A percentile compares a stretch with the other conserved stretches of the same genome.
Evolutionary conservation across 2,888 invertebrate genomes (phyloP).

Genomic region (Nezara viridula): DNA sequence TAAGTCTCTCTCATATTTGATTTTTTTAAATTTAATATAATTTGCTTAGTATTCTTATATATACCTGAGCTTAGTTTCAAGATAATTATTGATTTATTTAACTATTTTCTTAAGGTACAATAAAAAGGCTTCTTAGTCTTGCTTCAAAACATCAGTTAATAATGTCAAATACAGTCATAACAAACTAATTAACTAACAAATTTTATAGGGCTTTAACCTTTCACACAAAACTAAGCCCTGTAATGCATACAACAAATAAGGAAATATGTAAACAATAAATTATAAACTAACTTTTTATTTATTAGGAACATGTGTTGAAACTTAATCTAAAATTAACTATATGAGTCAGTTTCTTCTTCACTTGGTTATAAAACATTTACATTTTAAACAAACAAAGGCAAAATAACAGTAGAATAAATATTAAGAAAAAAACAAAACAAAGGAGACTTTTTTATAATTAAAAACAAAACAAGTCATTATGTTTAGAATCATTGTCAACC

Average conservation of each 20-base stretch:
- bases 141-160: neutral
- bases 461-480: neutral
- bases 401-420: neutral
- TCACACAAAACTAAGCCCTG: neutral
- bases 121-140: constrained; percentile 13
- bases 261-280: neutral
- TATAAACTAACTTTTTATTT: neutral
- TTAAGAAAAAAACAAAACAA: neutral
- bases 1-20: neutral
- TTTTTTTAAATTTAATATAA: neutral
- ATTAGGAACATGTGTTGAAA: neutral
- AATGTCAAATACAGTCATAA: neutral
- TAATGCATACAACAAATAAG: neutral
- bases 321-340: constrained; percentile 1
- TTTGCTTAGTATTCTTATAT: neutral
- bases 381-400: neutral
- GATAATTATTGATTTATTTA: neutral
- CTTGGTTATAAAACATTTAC: neutral
- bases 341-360: neutral
- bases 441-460: neutral
- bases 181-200: neutral
- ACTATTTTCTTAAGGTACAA: neutral
- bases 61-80: constrained; percentile 9
- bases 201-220: neutral
- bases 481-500: neutral